Evolutionary conservation across 2,113 vertebrate genomes (phyloP).

Genomic region (Carassius carassius): DNA sequence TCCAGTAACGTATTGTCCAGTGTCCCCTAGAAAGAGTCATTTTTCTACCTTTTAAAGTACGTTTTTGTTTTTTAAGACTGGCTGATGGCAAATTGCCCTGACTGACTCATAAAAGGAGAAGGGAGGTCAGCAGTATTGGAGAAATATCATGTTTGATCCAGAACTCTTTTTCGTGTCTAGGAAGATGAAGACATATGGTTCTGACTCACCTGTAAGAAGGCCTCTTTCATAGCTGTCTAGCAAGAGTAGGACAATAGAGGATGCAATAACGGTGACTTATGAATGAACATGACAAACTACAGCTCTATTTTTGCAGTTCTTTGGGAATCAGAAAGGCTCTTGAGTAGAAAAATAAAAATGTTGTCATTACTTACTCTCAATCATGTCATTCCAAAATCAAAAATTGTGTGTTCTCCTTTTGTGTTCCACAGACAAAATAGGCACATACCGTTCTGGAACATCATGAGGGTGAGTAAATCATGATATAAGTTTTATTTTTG

Average conservation of each 20-base stretch:
- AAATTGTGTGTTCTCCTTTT: neutral
- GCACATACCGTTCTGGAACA: neutral
- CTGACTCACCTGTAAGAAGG: conserved; percentile 47
- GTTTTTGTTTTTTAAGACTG: neutral
- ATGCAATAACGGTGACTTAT: conserved; percentile 50
- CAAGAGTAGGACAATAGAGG: conserved; percentile 44
- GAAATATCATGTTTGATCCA: conserved; percentile 41
- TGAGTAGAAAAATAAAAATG: neutral
- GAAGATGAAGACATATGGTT: conserved; percentile 46
- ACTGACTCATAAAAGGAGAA: conserved; percentile 16
- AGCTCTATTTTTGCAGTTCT: conserved; percentile 44
- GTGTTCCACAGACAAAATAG: neutral
- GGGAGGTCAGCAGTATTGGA: conserved; percentile 28
- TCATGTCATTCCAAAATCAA: neutral
- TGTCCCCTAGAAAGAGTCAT: neutral
- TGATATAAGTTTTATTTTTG: conserved; percentile 6
- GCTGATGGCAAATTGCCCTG: conserved; percentile 22
- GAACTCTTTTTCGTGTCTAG: conserved; percentile 11
- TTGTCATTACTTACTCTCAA: neutral
- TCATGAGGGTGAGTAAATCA: neutral
- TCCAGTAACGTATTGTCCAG: conserved; percentile 30
- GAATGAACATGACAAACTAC: conserved; percentile 59
- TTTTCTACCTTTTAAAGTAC: neutral
- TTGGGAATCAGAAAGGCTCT: conserved; percentile 50
- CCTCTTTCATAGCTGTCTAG: conserved; percentile 32